These are phyloP conservation scores for Cydia strobilella DNA, from an alignment of 1,140 invertebrate genomes.

Conservation along the genomic window DNA sequence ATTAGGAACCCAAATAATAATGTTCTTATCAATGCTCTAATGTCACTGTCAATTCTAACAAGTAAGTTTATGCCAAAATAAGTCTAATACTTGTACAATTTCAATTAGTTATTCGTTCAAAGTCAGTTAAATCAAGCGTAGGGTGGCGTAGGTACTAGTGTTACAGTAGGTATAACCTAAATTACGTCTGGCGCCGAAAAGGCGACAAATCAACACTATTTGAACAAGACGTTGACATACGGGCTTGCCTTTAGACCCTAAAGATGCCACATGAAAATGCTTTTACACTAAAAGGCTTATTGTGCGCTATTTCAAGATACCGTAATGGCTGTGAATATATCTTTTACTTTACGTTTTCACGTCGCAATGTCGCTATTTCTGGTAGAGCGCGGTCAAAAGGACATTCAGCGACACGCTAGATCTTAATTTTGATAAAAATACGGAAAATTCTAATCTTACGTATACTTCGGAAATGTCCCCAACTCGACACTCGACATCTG, in stretches of 20 bases:
- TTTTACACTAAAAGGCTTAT: conserved; percentile 28
- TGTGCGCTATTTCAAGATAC: conserved; percentile 14
- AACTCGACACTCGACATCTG: background rate
- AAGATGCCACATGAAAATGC: conserved; percentile 27
- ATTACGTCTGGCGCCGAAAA: conserved; percentile 18
- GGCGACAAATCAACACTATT: background rate
- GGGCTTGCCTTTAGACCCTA: conserved; percentile 10
- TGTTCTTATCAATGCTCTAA: no score
- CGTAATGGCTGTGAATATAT: conserved; percentile 3
- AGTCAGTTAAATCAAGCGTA: no score
- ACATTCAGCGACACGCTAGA: background rate
- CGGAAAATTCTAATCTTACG: background rate
- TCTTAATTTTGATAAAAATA: background rate
- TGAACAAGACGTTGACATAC: conserved; percentile 22
- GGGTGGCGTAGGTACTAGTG: no score
- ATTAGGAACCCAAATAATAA: no score
- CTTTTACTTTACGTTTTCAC: conserved; percentile 11
- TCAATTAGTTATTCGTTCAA: no score
- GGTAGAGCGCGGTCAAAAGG: conserved; percentile 3
- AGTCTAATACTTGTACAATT: no score
- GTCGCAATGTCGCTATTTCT: conserved; percentile 1
- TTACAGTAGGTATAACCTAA: background rate
- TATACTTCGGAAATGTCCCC: background rate
- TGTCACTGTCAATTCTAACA: no score
- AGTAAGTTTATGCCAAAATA: no score